Evolutionary conservation across 2,113 vertebrate species (phyloP).

Genomic region (Phyllopteryx taeniolatus): DNA sequence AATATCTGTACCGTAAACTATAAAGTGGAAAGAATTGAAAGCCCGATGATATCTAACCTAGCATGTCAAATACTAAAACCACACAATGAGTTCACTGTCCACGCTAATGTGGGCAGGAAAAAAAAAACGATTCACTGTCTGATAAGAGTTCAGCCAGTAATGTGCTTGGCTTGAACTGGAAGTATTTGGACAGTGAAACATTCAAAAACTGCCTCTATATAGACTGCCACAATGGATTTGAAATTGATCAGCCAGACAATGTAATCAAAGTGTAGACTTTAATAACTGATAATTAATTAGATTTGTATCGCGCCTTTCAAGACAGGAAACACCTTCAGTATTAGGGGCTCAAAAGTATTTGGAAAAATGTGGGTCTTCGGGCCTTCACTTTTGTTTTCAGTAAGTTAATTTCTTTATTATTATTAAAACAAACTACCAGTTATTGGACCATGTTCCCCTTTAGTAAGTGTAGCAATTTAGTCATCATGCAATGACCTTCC

Average conservation of each 20-base stretch:
- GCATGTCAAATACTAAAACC: constrained; percentile 50
- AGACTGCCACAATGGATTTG: neutral
- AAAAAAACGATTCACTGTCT: constrained; percentile 10
- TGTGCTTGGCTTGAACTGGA: constrained; percentile 7
- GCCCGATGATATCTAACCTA: constrained; percentile 16
- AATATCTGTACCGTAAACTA: constrained; percentile 19
- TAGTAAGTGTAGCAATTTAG: constrained; percentile 14
- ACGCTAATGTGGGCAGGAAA: constrained; percentile 30
- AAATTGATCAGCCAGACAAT: neutral
- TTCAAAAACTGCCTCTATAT: neutral
- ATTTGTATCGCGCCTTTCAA: too few relatives aligned
- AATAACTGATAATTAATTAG: neutral
- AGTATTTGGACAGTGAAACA: neutral
- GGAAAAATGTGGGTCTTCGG: too few relatives aligned
- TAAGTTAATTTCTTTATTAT: neutral
- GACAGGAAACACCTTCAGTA: too few relatives aligned
- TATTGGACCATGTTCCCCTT: constrained; percentile 7
- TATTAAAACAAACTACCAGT: neutral
- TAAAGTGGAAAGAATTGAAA: constrained; percentile 35
- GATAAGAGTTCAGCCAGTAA: constrained; percentile 30
- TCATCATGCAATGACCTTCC: constrained; percentile 5
- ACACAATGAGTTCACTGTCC: constrained; percentile 29
- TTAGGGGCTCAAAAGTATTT: too few relatives aligned
- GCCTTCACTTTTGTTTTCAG: too few relatives aligned
- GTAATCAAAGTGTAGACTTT: neutral